Conservation (phyloP, 1,140 invertebrate genomes). For the Polypedilum vanderplanki region DNA sequence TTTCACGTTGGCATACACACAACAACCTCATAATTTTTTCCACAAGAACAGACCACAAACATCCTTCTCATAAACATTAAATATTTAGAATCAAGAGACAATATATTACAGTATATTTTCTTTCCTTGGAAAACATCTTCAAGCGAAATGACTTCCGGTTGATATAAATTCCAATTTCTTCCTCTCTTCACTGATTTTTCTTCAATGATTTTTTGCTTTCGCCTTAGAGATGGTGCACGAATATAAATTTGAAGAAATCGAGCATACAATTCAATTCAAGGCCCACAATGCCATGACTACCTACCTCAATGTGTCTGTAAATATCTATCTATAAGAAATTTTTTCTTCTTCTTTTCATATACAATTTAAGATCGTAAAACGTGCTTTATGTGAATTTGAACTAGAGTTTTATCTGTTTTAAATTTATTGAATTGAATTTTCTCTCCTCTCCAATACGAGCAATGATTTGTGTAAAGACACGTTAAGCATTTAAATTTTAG, state of each 20-base stretch:
- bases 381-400: constrained; percentile 1
- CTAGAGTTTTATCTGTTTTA: neutral
- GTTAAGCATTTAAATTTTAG: too few relatives aligned
- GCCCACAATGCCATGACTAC: neutral
- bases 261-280: neutral
- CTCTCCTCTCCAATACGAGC: neutral
- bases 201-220: too few relatives aligned
- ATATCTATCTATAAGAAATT: neutral
- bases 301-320: neutral
- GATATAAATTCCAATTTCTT: constrained; percentile 1
- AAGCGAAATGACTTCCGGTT: constrained; percentile 3
- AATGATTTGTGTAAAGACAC: too few relatives aligned
- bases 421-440: neutral
- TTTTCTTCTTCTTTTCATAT: neutral
- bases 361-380: neutral
- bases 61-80: neutral
- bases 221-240: neutral
- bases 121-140: neutral
- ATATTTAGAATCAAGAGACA: neutral
- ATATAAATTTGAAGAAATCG: constrained; percentile 6
- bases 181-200: neutral
- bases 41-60: neutral
- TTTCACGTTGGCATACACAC: too few relatives aligned
- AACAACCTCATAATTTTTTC: neutral
- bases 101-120: neutral